phyloP scores from a whole-genome alignment of 2,797 vertebrate species.

The Emydoidea blandingii region DNA sequence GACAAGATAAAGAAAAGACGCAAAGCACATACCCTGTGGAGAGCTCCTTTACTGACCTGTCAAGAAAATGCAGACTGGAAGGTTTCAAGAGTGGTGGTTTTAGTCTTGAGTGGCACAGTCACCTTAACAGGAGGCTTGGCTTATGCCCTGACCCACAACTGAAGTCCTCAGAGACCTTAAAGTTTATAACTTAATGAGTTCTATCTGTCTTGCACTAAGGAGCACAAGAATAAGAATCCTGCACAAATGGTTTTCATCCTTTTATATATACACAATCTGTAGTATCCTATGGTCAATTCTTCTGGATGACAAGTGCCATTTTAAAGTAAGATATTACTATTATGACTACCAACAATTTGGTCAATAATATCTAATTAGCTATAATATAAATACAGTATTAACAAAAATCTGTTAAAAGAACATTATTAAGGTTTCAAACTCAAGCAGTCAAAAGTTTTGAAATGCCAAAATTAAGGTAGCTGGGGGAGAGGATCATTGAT shows the following conservation, averaged over 20 bases:
- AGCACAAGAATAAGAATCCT: not conserved
- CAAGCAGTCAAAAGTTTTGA: not conserved
- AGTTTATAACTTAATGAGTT: not conserved
- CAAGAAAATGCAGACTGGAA: not conserved
- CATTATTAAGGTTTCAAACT: not conserved
- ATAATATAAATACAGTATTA: not conserved
- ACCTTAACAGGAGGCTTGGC: not conserved
- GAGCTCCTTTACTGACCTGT: not conserved
- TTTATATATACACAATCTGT: not conserved
- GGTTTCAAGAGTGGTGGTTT: not conserved
- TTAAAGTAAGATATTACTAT: not conserved
- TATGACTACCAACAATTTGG: not conserved
- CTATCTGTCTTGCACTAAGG: not conserved
- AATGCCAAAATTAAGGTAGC: not conserved
- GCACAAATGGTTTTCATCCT: not conserved
- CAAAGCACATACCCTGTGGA: not conserved
- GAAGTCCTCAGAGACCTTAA: not conserved
- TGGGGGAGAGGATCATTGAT: not conserved
- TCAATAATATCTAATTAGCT: not conserved
- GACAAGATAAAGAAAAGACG: not conserved
- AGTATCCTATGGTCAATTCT: not conserved
- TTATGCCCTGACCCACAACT: not conserved
- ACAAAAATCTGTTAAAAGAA: not conserved
- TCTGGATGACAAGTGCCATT: not conserved
- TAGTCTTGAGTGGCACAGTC: not conserved